phyloP scores from a whole-genome alignment of 1,140 invertebrate genomes.

The Contarinia nasturtii region DNA sequence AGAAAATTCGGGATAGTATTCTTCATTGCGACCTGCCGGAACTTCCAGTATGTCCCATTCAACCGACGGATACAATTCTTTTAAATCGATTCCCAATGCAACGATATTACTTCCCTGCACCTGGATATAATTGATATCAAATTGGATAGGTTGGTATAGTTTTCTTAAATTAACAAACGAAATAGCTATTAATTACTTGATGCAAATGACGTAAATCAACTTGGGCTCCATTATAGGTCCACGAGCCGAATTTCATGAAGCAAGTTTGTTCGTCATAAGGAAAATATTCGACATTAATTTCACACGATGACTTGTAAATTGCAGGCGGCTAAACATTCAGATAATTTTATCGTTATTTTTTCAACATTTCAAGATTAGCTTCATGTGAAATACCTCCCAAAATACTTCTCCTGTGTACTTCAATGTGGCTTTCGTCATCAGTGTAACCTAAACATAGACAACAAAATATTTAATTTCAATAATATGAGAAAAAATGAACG shows the following conservation, averaged over 20 bases:
- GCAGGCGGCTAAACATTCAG: constrained; percentile 51
- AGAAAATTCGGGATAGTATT: constrained; percentile 72
- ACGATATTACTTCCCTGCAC: constrained; percentile 54
- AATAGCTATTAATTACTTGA: no score
- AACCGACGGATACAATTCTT: constrained; percentile 80
- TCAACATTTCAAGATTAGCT: no score
- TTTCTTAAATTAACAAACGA: no score
- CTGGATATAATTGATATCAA: constrained; percentile 11
- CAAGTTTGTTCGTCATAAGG: constrained; percentile 88
- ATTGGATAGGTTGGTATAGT: no score
- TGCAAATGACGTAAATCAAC: constrained; percentile 75
- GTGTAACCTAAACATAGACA: constrained; percentile 41
- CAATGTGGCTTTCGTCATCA: constrained; percentile 91
- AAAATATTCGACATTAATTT: constrained; percentile 91
- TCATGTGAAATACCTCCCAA: no score
- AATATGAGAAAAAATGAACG: no score
- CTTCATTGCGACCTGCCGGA: constrained; percentile 71
- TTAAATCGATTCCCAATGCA: constrained; percentile 68
- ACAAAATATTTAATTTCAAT: not conserved
- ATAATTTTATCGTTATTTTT: no score
- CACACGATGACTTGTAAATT: constrained; percentile 96
- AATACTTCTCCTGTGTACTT: constrained; percentile 77
- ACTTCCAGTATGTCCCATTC: constrained; percentile 92
- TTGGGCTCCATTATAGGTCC: constrained; percentile 83
- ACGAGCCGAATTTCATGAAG: constrained; percentile 75